A percentile compares a stretch with the other conserved stretches of the same genome.
Conservation (phyloP, 2,113 vertebrate genomes). For the Pholis gunnellus region DNA sequence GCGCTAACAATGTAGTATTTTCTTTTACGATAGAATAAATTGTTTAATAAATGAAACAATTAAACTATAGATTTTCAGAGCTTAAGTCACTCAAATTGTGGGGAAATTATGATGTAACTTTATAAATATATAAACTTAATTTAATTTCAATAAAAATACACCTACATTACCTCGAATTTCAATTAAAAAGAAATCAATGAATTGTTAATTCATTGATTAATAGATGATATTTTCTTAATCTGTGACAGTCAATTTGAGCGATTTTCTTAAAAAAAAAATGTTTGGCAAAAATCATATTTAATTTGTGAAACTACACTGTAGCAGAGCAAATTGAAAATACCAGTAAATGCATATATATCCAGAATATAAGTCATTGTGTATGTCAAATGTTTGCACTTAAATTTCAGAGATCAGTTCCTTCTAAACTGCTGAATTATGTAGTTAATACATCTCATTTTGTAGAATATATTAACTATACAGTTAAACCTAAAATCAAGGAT, state of each 20-base stretch:
- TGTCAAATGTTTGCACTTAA: conserved; percentile 13
- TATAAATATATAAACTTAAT: conserved; percentile 29
- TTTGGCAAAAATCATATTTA: conserved; percentile 10
- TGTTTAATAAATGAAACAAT: conserved; percentile 10
- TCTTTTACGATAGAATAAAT: conserved; percentile 6
- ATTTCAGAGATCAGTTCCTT: conserved; percentile 20
- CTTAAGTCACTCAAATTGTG: conserved; percentile 11
- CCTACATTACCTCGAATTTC: background rate
- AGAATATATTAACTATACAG: conserved; percentile 56
- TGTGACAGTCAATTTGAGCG: background rate
- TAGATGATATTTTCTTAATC: background rate
- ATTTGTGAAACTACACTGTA: conserved; percentile 37
- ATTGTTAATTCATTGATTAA: background rate
- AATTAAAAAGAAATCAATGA: conserved; percentile 1
- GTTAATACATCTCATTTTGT: conserved; percentile 33
- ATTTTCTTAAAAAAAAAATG: background rate
- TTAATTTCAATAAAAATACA: conserved; percentile 30
- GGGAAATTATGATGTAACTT: conserved; percentile 10
- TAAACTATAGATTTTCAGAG: conserved; percentile 2
- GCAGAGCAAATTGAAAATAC: conserved; percentile 20
- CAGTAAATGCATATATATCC: conserved; percentile 10
- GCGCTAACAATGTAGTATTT: conserved; percentile 49
- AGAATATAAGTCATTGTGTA: conserved; percentile 8
- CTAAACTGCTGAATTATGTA: conserved; percentile 27
- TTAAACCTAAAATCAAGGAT: conserved; percentile 13